A percentile compares a stretch with the other conserved stretches of the same genome.
Evolutionary conservation across 2,797 vertebrate species (phyloP).

Genomic region (Melopsittacus undulatus): DNA sequence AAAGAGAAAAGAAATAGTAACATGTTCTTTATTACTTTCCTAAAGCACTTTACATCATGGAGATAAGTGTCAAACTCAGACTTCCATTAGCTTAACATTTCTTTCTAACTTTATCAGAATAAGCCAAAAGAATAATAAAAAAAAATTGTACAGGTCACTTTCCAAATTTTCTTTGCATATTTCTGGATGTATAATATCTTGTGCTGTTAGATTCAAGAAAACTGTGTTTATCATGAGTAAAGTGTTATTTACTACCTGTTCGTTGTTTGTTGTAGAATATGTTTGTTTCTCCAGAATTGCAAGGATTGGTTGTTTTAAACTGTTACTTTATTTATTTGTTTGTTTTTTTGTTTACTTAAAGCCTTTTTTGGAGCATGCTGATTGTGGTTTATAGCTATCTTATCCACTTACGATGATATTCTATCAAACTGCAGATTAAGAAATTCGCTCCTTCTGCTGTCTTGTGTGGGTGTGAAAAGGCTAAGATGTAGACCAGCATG

Average conservation of each 20-base stretch:
- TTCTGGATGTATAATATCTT: neutral
- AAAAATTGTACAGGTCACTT: neutral
- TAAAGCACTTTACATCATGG: rapidly evolving
- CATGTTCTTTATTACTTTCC: neutral
- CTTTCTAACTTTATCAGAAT: neutral
- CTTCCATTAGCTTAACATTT: neutral
- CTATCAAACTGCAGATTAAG: neutral
- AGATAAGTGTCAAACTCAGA: neutral
- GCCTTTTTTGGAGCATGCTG: neutral
- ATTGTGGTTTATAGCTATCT: neutral
- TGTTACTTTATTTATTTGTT: neutral
- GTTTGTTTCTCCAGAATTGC: neutral
- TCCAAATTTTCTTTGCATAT: neutral
- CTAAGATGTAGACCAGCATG: neutral
- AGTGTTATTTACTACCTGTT: neutral
- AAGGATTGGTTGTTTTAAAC: neutral
- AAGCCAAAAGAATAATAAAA: neutral
- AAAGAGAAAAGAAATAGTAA: neutral
- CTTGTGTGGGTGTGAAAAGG: neutral
- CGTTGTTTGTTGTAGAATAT: neutral
- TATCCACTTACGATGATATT: neutral
- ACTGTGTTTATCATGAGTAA: neutral
- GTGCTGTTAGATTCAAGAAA: neutral
- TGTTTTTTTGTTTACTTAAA: neutral
- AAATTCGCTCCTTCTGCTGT: neutral